Evolutionary conservation across 2,797 vertebrate genomes (phyloP), one percentile per base, ranked within the genome.

Genomic region (Gouania willdenowi): DNA sequence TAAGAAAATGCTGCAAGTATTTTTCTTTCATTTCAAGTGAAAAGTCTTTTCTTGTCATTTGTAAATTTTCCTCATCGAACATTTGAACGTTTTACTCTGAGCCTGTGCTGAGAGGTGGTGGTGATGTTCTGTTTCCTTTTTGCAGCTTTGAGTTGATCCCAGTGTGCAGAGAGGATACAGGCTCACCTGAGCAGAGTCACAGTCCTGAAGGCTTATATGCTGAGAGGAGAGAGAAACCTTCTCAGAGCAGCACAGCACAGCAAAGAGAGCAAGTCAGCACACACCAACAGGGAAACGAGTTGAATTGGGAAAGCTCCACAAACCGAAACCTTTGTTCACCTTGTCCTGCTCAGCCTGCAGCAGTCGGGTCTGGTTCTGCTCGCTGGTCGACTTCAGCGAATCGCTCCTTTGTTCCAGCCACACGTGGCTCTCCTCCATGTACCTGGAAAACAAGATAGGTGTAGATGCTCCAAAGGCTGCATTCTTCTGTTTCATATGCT

Each of bases 341-440:
- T 99, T 98, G 75, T 97, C 95, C 66, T 96, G 91, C 47, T 98
- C 93, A 2, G 94, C 93, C 72, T 94, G 92, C 68, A 97, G 85
- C 12, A 96, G 75, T 52, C 91, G 88, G 26, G 91, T 87, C 83
- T 97, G 94, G 57, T 78, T 95, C 54, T 88, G 92, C 58, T 97
- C 93, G 1, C 88, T 93, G 54, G 87, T 88, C 1, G 89, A 84
- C 46, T 95, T 94, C 42, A 98, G 87, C 0, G 92, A 92, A 54
- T 92, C 91, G 19, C 92, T 97, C 66, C 95, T 93, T 84, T 94
- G 89, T 52, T 99, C 94, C 89, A 96, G 85, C 65, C 94, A 64
- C 70, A 90, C 61, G 71, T 98, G 92, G 55, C 90, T 99, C 79
- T 98, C 95, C 41, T 99, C 95, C 47, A 98, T 88, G 1, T 90